Evolutionary conservation across 2,113 vertebrate genomes (phyloP).

Genomic region (Recurvirostra avosetta): DNA sequence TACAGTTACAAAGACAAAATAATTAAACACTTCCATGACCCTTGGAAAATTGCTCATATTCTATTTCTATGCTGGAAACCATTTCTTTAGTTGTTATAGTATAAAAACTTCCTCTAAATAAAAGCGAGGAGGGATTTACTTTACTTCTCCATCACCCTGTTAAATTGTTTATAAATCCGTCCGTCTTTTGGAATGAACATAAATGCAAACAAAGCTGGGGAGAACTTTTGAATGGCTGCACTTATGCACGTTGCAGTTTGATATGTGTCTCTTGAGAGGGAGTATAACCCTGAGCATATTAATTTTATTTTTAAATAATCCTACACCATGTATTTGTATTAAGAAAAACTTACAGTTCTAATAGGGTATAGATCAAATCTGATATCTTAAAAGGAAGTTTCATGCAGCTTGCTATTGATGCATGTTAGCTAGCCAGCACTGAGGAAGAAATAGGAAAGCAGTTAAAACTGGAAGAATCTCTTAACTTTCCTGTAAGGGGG

Average conservation of each 20-base stretch:
- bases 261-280: not conserved
- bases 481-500: not conserved
- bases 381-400: not conserved
- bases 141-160: not conserved
- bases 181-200: not conserved
- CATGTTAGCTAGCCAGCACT: not conserved
- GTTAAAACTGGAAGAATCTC: not conserved
- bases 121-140: not conserved
- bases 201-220: not conserved
- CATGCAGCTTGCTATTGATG: not conserved
- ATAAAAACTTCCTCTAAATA: not conserved
- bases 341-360: not conserved
- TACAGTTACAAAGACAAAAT: not conserved
- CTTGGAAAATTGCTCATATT: not conserved
- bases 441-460: not conserved
- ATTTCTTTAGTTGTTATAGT: not conserved
- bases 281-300: not conserved
- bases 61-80: not conserved
- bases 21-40: not conserved
- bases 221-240: not conserved
- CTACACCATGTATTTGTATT: not conserved
- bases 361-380: not conserved
- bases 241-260: rapidly evolving
- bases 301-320: not conserved
- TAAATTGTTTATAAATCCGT: not conserved